Base-by-base conservation (phyloP, 1,140 invertebrate species). In the Formica selysi region DNA sequence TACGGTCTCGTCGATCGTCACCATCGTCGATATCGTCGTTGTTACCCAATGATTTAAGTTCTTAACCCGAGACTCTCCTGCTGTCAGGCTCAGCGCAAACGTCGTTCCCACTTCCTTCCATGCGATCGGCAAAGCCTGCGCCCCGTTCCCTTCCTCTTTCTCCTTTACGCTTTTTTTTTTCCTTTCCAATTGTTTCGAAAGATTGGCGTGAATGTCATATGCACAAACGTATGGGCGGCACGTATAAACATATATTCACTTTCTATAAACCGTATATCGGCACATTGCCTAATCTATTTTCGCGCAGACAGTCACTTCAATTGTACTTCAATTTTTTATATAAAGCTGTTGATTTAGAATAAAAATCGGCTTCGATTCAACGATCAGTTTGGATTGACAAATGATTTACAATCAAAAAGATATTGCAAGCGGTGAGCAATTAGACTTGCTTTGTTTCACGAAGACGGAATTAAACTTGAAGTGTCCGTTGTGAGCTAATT, bases 61-160 rank as follows among this genome's bases (percentile, higher is more conserved):
- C 91, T 87, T 80, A 86, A 88, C 76, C 89, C 86, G 84, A 91
- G 91, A 91, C 93, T 93, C 93, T 93, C 91, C 93, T 86, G 91
- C 93, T 93, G 92, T 92, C 92, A 92, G 85, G 48, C 84, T 70
- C 88, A 89, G 91, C 89, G 92, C 89, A 91, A 91, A 88, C 89
- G 89, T 86, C 89, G 84, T 87, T 90, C 89, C 89, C 89, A 87
- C 84, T 91, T 91, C 86, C 84, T 91, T 91, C 86, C 78, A 88
- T 85, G 83, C 86, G 85, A 51, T 67, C 32, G 48, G 48, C 80
- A 54, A 38, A 2, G 59, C 19, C 64, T 80, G 65, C 70, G 68
- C 62, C 57, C 62, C 76, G 71, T 85, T 70, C n/a, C 59, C 36
- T 65, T 44, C 38, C 32, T 22, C 48, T 22, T 54, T 76, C 54